Conservation (phyloP, 2,888 invertebrate genomes). For the Amphipoea lucens region DNA sequence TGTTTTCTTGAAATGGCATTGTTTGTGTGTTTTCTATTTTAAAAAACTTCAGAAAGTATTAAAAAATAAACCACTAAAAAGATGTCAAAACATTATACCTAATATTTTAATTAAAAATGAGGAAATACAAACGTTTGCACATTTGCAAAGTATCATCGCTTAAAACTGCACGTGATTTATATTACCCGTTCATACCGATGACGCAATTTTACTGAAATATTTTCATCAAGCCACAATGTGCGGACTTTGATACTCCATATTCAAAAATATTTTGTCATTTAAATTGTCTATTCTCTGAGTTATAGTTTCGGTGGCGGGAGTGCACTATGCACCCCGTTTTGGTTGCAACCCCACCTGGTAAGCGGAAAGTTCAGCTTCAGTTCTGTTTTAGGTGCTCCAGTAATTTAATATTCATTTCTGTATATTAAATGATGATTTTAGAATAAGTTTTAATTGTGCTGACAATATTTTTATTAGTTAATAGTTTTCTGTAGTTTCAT, state of each 20-base stretch:
- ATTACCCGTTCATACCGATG: constrained; percentile 46
- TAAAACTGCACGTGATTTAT: constrained; percentile 46
- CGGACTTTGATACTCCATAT: constrained; percentile 20
- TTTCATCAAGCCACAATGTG: constrained; percentile 19
- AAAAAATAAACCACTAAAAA: not conserved
- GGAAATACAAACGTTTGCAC: not conserved
- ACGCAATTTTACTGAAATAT: constrained; percentile 55
- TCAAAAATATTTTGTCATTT: constrained; percentile 19
- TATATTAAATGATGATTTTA: not conserved
- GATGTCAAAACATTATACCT: no score
- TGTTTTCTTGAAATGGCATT: not conserved
- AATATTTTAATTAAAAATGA: not conserved
- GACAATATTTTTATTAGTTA: not conserved
- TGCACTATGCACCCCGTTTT: not conserved
- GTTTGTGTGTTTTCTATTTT: not conserved
- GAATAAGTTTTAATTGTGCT: not conserved
- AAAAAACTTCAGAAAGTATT: not conserved
- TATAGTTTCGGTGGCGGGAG: constrained; percentile 8
- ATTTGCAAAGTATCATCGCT: constrained; percentile 11
- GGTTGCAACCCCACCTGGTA: not conserved
- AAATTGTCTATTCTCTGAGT: constrained; percentile 13
- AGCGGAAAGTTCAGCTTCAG: constrained; percentile 8
- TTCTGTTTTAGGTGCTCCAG: not conserved
- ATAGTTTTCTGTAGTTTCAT: not conserved
- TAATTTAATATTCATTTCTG: constrained; percentile 6